phyloP scores from a whole-genome alignment of 2,113 vertebrate genomes.

The Boleophthalmus pectinirostris region DNA sequence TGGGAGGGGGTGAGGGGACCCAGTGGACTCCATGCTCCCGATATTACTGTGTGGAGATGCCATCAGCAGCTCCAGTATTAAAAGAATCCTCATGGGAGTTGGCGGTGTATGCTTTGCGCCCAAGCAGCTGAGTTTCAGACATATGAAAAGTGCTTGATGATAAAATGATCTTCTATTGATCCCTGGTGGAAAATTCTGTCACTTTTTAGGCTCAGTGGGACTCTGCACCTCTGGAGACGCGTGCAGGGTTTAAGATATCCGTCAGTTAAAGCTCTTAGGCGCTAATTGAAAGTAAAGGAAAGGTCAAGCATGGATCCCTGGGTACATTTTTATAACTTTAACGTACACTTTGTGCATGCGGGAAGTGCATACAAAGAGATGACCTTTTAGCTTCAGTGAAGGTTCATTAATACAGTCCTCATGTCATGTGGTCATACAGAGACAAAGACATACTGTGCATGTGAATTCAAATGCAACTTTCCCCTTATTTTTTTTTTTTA shows the following conservation, averaged over 20 bases:
- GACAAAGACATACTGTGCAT: neutral
- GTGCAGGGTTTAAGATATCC: slow-evolving; percentile 1
- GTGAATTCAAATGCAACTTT: neutral
- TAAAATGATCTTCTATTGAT: slow-evolving; percentile 50
- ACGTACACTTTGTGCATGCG: neutral
- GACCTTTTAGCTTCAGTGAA: slow-evolving; percentile 29
- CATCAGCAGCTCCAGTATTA: slow-evolving; percentile 37
- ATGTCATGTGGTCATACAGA: neutral
- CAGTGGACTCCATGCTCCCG: slow-evolving; percentile 26
- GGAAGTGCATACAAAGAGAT: neutral
- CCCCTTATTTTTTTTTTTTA: neutral
- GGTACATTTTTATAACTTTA: neutral
- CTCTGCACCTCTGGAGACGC: slow-evolving; percentile 13
- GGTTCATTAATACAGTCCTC: slow-evolving; percentile 7
- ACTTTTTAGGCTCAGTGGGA: slow-evolving; percentile 10
- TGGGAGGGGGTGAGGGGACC: slow-evolving; percentile 16
- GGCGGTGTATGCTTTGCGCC: slow-evolving; percentile 29
- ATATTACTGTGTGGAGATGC: slow-evolving; percentile 30
- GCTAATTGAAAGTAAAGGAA: slow-evolving; percentile 11
- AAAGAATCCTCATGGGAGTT: slow-evolving; percentile 27
- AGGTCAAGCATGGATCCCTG: neutral
- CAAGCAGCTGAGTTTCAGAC: slow-evolving; percentile 32
- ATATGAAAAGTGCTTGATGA: slow-evolving; percentile 26
- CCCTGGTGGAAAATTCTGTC: slow-evolving; percentile 44
- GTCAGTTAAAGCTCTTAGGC: neutral